Evolutionary conservation across 2,113 vertebrate genomes (phyloP), one percentile per base, ranked within the genome.

Genomic region (Strigops habroptila): DNA sequence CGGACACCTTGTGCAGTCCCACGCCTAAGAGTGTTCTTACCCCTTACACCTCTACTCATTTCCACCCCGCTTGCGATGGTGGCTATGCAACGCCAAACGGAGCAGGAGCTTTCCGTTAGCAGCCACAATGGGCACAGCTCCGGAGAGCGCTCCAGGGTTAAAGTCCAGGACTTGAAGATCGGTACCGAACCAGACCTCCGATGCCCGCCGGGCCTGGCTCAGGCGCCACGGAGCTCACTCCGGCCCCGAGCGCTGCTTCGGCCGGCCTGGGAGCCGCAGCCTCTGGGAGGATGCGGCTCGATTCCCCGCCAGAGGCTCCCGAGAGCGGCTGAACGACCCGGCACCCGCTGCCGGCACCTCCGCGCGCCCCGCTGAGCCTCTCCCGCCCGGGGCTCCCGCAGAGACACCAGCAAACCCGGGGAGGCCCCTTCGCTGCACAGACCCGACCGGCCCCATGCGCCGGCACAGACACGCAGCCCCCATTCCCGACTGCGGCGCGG

Each of bases 1-100:
- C 0, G 23, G 33, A 19, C 13, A 12, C 0, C 14, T 39, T 2
- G 1, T 4, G 44, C 49, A 48, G 53, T 18, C 14, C 39, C 67
- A 15, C 5, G 2, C 7, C 0, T 5, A 0, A 9, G 52, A 43
- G 24, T 2, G 14, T 22, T 27, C 37, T 10, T 4, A 5, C 19
- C n/a, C 52, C 27, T 8, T 4, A 8, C 3, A 30, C 14, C 35
- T 10, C 12, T 0, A 3, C 14, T 0, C 52, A 0, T 18, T 41
- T 11, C 44, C 60, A 30, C 6, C 7, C 5, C 6, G 1, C 41
- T 33, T 3, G 48, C 55, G 9, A 6, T 25, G 5, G 17, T 14
- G 1, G 43, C 39, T 44, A 5, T 6, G 41, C 15, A 2, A 8
- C 3, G 21, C 68, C 2, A 16, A 7, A 17, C 44, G 12, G 4